phyloP scores from a whole-genome alignment of 2,113 vertebrate species.

The Malurus cyaneus region DNA sequence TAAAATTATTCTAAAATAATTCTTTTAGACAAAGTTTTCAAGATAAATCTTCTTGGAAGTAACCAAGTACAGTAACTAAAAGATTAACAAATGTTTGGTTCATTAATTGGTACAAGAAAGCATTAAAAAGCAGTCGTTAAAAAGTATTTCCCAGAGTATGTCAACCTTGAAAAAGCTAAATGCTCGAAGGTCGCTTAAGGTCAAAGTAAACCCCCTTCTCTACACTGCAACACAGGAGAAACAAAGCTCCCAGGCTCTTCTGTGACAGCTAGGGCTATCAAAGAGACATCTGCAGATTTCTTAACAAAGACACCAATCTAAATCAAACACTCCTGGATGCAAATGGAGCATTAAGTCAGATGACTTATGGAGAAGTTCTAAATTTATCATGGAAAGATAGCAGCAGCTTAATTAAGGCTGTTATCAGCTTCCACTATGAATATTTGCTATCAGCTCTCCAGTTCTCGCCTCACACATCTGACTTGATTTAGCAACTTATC shows the following conservation, averaged over 20 bases:
- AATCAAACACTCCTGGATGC: background rate
- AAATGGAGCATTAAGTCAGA: background rate
- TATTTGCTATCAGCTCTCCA: background rate
- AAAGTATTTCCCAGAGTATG: background rate
- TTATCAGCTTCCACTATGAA: constrained; percentile 15
- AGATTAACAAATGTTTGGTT: background rate
- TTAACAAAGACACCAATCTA: background rate
- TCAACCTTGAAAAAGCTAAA: background rate
- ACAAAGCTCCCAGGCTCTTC: background rate
- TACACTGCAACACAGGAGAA: background rate
- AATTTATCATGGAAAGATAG: constrained; percentile 21
- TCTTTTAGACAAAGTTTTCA: background rate
- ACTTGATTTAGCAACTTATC: background rate
- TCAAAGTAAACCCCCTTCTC: background rate
- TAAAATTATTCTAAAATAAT: background rate
- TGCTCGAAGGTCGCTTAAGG: background rate
- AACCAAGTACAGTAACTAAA: background rate
- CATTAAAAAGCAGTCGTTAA: background rate
- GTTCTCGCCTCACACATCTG: background rate
- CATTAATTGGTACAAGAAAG: background rate
- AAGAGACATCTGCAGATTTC: background rate
- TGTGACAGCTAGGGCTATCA: background rate
- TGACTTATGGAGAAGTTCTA: constrained; percentile 9
- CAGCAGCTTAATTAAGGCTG: constrained; percentile 24
- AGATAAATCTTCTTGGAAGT: background rate